Evolutionary conservation across 2,113 vertebrate species (phyloP).

Genomic region (Dipodomys ordii): DNA sequence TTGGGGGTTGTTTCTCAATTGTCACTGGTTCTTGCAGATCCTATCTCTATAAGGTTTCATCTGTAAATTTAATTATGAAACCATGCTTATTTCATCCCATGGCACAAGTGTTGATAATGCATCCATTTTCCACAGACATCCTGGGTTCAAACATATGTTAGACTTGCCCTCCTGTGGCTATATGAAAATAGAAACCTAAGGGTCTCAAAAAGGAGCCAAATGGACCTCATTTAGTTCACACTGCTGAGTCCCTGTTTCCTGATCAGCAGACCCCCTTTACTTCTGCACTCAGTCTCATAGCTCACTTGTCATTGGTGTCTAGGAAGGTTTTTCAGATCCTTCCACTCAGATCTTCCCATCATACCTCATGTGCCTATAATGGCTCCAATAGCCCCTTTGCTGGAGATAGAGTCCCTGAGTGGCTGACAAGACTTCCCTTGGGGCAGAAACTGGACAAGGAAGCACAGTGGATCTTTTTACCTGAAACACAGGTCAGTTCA

Average conservation of each 20-base stretch:
- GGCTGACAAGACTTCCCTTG: background rate
- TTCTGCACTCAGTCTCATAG: background rate
- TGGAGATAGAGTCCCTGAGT: background rate
- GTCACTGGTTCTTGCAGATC: slow-evolving; percentile 74
- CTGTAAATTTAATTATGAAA: slow-evolving; percentile 72
- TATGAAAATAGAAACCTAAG: background rate
- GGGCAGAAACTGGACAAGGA: background rate
- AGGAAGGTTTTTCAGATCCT: background rate
- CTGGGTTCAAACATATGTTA: background rate
- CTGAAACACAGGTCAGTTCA: background rate
- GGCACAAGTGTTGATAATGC: slow-evolving; percentile 22
- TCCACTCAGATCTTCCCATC: background rate
- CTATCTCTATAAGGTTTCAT: slow-evolving; percentile 72
- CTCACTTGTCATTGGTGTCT: background rate
- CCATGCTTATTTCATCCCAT: slow-evolving; percentile 47
- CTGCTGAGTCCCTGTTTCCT: background rate
- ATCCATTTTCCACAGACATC: slow-evolving; percentile 27
- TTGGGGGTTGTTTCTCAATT: slow-evolving; percentile 74
- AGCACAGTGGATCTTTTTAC: background rate
- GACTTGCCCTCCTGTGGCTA: background rate
- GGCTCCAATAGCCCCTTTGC: background rate
- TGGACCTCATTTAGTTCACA: background rate
- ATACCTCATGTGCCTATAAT: background rate
- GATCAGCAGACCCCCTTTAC: background rate
- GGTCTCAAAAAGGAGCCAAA: background rate